A percentile compares a stretch with the other conserved stretches of the same genome.
These are phyloP conservation scores for Chaetodon trifasciatus DNA, from an alignment of 2,797 vertebrate species.

Conservation along the genomic window DNA sequence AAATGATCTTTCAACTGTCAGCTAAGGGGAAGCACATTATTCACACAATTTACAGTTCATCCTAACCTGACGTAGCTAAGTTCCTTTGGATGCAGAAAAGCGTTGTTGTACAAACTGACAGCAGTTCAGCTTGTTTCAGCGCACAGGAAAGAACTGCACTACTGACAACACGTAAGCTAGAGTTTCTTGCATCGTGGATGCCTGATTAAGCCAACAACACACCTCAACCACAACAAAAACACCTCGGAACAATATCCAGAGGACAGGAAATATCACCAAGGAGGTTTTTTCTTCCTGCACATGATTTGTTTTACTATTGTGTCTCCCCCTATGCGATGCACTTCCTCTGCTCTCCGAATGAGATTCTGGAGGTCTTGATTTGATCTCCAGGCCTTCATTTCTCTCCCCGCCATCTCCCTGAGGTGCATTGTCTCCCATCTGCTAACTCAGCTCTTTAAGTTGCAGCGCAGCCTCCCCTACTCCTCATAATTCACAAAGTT, in stretches of 20 bases:
- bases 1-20: neutral
- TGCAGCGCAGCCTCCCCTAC: conserved; percentile 55
- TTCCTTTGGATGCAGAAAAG: too few relatives aligned
- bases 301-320: conserved; percentile 47
- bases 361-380: conserved; percentile 72
- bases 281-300: conserved; percentile 5
- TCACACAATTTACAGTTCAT: neutral
- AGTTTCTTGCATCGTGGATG: conserved; percentile 3
- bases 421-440: conserved; percentile 72
- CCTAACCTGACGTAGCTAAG: neutral
- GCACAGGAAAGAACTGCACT: neutral
- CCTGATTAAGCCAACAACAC: conserved; percentile 33
- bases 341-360: conserved; percentile 48
- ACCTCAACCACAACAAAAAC: conserved; percentile 36
- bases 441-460: conserved; percentile 78
- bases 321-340: conserved; percentile 26
- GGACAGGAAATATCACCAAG: conserved; percentile 43
- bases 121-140: neutral
- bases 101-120: too few relatives aligned
- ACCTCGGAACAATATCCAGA: conserved; percentile 36
- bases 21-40: neutral
- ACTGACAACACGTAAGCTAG: neutral
- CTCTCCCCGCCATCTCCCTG: conserved; percentile 60
- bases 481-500: conserved; percentile 79
- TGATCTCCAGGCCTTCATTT: conserved; percentile 77